These are phyloP conservation scores for Nipponia nippon DNA, from an alignment of 2,113 vertebrate genomes.

Conservation along the genomic window DNA sequence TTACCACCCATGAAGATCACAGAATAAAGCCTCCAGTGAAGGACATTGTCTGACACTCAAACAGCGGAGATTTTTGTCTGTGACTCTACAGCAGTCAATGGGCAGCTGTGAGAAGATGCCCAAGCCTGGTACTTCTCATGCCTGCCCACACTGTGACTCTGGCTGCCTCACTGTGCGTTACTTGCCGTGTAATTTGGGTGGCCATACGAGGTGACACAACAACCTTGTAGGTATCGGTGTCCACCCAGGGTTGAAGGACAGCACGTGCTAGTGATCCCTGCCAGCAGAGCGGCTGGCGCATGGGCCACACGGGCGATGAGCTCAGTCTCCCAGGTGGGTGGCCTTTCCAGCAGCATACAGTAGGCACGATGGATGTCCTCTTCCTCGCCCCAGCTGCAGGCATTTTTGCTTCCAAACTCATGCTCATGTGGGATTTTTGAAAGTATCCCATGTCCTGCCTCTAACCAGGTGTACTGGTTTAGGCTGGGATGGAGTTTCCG, in stretches of 20 bases:
- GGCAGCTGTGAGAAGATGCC: not conserved
- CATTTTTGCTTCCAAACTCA: not conserved
- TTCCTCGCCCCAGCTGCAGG: not conserved
- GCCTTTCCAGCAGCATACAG: not conserved
- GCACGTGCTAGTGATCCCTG: accelerated
- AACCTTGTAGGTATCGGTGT: accelerated
- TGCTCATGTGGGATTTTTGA: accelerated
- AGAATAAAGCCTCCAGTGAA: not conserved
- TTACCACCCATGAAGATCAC: constrained; percentile 10
- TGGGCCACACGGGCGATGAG: accelerated
- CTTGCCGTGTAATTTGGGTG: not conserved
- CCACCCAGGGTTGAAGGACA: not conserved
- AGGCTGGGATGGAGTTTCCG: not conserved
- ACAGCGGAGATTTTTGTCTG: not conserved
- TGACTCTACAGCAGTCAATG: not conserved
- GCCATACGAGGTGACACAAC: not conserved
- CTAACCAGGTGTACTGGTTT: not conserved
- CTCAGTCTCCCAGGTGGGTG: not conserved
- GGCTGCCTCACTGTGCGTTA: not conserved
- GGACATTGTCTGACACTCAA: not conserved
- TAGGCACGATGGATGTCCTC: not conserved
- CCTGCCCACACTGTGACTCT: not conserved
- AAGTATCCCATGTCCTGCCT: not conserved
- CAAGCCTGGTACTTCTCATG: not conserved
- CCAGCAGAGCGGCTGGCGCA: accelerated